phyloP scores from a whole-genome alignment of 1,140 invertebrate genomes.

The Helicorthomorpha holstii region DNA sequence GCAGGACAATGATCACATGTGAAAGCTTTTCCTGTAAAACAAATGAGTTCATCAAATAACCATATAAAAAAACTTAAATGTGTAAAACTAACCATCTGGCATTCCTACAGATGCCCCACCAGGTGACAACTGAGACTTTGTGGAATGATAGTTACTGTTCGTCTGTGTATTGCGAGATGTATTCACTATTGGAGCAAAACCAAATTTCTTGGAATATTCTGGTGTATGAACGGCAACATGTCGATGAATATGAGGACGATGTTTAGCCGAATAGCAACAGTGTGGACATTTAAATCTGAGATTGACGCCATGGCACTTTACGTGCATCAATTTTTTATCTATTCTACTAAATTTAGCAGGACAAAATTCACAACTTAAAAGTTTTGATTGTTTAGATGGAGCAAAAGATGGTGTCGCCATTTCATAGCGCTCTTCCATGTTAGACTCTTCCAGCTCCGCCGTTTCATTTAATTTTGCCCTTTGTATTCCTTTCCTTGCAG shows the following conservation, averaged over 20 bases:
- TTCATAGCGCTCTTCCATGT: too few relatives aligned
- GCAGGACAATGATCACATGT: constrained; percentile 47
- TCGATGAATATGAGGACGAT: constrained; percentile 45
- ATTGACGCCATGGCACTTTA: constrained; percentile 43
- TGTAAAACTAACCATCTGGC: neutral
- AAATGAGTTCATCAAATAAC: too few relatives aligned
- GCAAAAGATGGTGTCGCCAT: too few relatives aligned
- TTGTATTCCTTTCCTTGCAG: too few relatives aligned
- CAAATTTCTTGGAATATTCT: constrained; percentile 45
- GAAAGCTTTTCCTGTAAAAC: constrained; percentile 16
- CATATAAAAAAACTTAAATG: too few relatives aligned
- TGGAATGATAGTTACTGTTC: too few relatives aligned
- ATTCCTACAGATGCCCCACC: constrained; percentile 1
- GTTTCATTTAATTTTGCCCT: too few relatives aligned
- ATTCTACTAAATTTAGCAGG: constrained; percentile 50
- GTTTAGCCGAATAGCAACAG: constrained; percentile 58
- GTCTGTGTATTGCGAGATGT: too few relatives aligned
- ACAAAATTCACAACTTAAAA: constrained; percentile 38
- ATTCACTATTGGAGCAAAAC: too few relatives aligned
- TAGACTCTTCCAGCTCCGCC: too few relatives aligned
- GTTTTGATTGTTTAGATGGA: neutral
- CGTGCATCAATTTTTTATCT: constrained; percentile 46
- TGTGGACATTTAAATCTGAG: constrained; percentile 47
- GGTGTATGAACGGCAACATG: constrained; percentile 60
- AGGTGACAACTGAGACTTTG: too few relatives aligned